phyloP scores from a whole-genome alignment of 2,888 invertebrate genomes.

The Trimorus sp. region DNA sequence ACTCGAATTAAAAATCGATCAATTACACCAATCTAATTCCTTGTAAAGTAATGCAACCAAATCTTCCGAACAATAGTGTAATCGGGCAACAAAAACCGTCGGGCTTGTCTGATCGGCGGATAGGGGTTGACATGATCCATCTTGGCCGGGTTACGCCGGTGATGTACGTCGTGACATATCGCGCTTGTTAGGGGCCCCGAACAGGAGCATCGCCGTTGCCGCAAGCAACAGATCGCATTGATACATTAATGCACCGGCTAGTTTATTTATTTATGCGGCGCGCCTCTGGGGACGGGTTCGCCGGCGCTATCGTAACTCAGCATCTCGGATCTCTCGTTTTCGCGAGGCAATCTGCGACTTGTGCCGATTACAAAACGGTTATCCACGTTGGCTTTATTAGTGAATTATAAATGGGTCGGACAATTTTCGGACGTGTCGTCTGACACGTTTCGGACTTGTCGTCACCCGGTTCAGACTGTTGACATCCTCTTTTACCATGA shows the following conservation, averaged over 20 bases:
- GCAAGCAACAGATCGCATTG: slow-evolving; percentile 69
- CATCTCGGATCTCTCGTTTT: slow-evolving; percentile 46
- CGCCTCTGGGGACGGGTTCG: slow-evolving; percentile 64
- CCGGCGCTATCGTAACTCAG: slow-evolving; percentile 74
- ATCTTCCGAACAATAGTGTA: no score
- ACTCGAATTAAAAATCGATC: no score
- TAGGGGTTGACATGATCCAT: slow-evolving; percentile 31
- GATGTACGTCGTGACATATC: slow-evolving; percentile 40
- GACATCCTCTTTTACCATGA: no score
- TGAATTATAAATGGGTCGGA: slow-evolving; percentile 15
- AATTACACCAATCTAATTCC: no score
- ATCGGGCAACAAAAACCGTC: not conserved
- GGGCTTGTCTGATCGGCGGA: not conserved
- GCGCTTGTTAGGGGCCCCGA: slow-evolving; percentile 60
- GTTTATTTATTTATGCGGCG: slow-evolving; percentile 75
- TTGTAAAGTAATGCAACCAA: no score
- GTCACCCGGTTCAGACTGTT: slow-evolving; percentile 11
- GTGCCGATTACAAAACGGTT: slow-evolving; percentile 25
- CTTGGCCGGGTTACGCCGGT: slow-evolving; percentile 29
- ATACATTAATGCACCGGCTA: slow-evolving; percentile 80
- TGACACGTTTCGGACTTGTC: slow-evolving; percentile 11
- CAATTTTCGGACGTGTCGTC: slow-evolving; percentile 18
- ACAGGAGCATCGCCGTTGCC: slow-evolving; percentile 60
- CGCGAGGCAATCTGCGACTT: slow-evolving; percentile 17
- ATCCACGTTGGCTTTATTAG: not conserved